phyloP scores from a whole-genome alignment of 2,888 invertebrate species.

The Drosophila seclusa region DNA sequence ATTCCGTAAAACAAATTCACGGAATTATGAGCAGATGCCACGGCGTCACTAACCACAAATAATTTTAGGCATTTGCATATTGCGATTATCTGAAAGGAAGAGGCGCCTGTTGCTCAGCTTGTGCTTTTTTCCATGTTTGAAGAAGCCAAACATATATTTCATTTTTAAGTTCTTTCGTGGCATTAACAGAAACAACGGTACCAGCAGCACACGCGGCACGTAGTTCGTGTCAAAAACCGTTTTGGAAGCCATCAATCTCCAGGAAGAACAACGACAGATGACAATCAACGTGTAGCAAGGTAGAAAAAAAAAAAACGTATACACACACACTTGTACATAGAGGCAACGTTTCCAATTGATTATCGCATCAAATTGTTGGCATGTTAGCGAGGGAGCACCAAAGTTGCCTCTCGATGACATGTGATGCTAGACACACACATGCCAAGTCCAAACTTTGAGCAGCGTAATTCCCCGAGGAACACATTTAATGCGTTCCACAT shows the following conservation, averaged over 20 bases:
- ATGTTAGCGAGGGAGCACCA: slow-evolving; percentile 23
- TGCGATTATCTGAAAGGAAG: slow-evolving; percentile 25
- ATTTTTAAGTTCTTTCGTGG: slow-evolving; percentile 7
- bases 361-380: slow-evolving; percentile 63
- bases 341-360: slow-evolving; percentile 58
- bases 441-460: slow-evolving; percentile 15
- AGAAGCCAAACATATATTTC: background rate
- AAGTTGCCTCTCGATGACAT: slow-evolving; percentile 24
- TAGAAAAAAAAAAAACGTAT: background rate
- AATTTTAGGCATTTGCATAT: slow-evolving; percentile 57
- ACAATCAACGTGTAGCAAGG: slow-evolving; percentile 43
- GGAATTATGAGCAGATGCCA: slow-evolving; percentile 57
- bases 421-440: slow-evolving; percentile 19
- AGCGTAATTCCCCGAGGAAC: slow-evolving; percentile 31
- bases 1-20: slow-evolving; percentile 50
- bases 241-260: slow-evolving; percentile 69
- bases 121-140: background rate
- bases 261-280: slow-evolving; percentile 55
- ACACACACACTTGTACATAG: background rate
- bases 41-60: slow-evolving; percentile 38
- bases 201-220: slow-evolving; percentile 36
- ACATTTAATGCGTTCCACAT: slow-evolving; percentile 40
- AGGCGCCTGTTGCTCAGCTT: slow-evolving; percentile 48
- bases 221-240: slow-evolving; percentile 55
- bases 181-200: slow-evolving; percentile 39